Evolutionary conservation across 2,888 invertebrate species (phyloP), one percentile per base, ranked within the genome.

Genomic region (Argyresthia goedartella): DNA sequence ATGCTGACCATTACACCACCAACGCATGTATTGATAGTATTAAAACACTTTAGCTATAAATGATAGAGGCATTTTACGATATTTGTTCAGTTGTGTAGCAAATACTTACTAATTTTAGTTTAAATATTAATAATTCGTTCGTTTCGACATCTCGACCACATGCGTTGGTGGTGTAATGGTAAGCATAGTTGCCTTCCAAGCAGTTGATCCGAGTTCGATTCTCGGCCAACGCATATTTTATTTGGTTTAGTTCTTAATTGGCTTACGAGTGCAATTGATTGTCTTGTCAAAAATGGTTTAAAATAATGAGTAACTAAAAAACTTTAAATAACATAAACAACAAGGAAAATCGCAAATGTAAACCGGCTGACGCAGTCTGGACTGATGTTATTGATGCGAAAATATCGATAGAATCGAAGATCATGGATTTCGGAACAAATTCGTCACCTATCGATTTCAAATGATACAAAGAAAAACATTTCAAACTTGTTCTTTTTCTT

Each of bases 161-260:
- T 50, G 77, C 76, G 76, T 74, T 67, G 76, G 71, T 73, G 71
- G 76, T 75, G 74, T 76, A 75, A 74, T 74, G 73, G 72, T 74
- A 68, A 75, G 53, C 53, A 53, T 53, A 53, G 53, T 73, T 73
- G 72, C 71, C 73, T 73, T 72, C 71, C 73, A 72, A 73, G 73
- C 72, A 72, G 71, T 72, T 73, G 60, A 60, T 60, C 60, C 60
- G 60, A 55, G 59, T 62, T 62, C 62, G 60, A 60, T 62, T 62
- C 60, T 56, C 62, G 60, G 57, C 57, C 59, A 43, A 50, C 50
- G 50, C 50, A 50, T 33, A n/a, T 33, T 25, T 47, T 33, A 11
- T 25, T 25, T 41, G 13, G 13, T 2, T 11, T 11, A 41, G 8
- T 10, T 41, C 11, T 41, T 41, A 41, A 41, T 41, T 41, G 8